A percentile compares a stretch with the other conserved stretches of the same genome.
Conservation (phyloP, 1,140 invertebrate genomes). For the Drosophila pallidifrons region DNA sequence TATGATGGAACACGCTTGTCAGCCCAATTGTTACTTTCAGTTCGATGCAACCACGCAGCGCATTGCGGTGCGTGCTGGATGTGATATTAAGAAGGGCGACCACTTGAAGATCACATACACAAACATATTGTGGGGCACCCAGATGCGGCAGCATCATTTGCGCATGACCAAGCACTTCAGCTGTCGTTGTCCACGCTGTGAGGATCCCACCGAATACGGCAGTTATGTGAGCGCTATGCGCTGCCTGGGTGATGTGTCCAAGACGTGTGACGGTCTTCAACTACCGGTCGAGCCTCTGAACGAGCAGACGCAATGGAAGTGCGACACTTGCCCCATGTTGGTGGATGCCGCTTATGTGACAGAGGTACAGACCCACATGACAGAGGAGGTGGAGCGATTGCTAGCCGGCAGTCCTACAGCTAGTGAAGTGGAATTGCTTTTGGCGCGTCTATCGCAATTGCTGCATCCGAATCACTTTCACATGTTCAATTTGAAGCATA, state of each 20-base stretch:
- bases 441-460: constrained; percentile 88
- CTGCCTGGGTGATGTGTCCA: constrained; percentile 87
- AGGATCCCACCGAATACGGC: constrained; percentile 91
- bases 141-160: constrained; percentile 91
- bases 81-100: constrained; percentile 88
- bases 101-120: constrained; percentile 93
- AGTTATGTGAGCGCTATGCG: constrained; percentile 91
- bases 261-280: constrained; percentile 87
- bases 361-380: constrained; percentile 88
- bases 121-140: constrained; percentile 93
- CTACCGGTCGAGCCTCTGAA: constrained; percentile 89
- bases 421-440: constrained; percentile 87
- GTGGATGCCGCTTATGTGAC: constrained; percentile 86
- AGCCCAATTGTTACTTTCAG: constrained; percentile 90
- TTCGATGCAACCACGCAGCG: constrained; percentile 87
- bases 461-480: constrained; percentile 93
- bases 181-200: constrained; percentile 90
- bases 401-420: constrained; percentile 87
- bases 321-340: constrained; percentile 88
- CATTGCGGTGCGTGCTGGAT: constrained; percentile 89
- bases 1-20: constrained; percentile 91
- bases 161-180: constrained; percentile 92
- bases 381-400: constrained; percentile 90
- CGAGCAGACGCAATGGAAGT: constrained; percentile 90
- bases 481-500: constrained; percentile 91